These are phyloP conservation scores for Callospermophilus lateralis DNA, from an alignment of 2,113 vertebrate genomes.

Conservation along the genomic window DNA sequence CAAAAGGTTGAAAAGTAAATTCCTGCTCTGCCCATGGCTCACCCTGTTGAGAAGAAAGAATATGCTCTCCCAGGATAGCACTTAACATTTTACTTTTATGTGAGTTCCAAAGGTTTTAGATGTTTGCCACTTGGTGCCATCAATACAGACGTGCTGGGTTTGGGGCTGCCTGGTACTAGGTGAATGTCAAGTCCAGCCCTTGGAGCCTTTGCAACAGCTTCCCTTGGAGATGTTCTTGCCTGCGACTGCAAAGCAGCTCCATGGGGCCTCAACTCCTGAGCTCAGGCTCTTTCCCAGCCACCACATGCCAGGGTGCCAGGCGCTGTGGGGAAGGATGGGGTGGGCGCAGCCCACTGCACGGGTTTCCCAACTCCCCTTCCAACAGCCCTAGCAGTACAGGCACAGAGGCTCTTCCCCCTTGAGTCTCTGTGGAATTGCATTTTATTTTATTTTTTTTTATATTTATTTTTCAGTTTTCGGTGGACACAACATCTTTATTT, in stretches of 20 bases:
- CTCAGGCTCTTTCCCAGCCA: constrained; percentile 78
- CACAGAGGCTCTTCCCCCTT: constrained; percentile 50
- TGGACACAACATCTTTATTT: too few relatives aligned
- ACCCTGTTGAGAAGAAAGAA: background rate
- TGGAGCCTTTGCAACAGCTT: background rate
- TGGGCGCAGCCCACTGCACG: background rate
- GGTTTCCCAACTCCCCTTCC: accelerated
- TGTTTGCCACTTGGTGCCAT: background rate
- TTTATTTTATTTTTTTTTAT: too few relatives aligned
- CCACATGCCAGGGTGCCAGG: too few relatives aligned
- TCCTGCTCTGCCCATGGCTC: background rate
- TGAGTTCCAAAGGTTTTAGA: background rate
- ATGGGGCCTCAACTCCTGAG: constrained; percentile 87
- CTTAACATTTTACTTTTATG: background rate
- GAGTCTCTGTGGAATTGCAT: accelerated
- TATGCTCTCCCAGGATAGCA: background rate
- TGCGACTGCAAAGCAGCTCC: constrained; percentile 76
- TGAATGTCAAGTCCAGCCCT: background rate
- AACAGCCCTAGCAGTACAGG: too few relatives aligned
- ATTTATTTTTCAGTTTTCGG: too few relatives aligned
- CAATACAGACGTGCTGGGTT: background rate
- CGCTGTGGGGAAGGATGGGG: background rate
- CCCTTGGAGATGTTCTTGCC: constrained; percentile 86
- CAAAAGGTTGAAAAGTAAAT: background rate
- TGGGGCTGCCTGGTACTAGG: background rate